phyloP scores from a whole-genome alignment of 1,140 invertebrate genomes.

The Caenorhabditis brenneri region DNA sequence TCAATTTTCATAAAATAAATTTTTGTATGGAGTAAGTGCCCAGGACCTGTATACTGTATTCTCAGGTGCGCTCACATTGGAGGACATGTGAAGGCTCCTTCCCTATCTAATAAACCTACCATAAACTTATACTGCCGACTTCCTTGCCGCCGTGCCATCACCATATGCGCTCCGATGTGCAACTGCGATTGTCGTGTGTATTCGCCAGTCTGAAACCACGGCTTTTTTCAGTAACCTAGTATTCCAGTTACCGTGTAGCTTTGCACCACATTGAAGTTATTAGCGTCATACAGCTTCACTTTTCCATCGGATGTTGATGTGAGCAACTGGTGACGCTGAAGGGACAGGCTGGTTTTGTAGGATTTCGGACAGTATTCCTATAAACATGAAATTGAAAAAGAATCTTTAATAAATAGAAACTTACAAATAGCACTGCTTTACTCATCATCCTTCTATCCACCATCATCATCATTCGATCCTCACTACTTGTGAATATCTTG shows the following conservation, averaged over 20 bases:
- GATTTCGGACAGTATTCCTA: neutral
- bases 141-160: neutral
- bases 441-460: neutral
- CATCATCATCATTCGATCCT: slow-evolving; percentile 29
- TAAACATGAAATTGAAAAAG: neutral
- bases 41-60: neutral
- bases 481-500: neutral
- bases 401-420: neutral
- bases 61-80: too few relatives aligned
- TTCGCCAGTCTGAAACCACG: neutral
- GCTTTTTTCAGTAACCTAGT: neutral
- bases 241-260: neutral
- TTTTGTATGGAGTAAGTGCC: too few relatives aligned
- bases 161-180: neutral
- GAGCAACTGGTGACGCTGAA: neutral
- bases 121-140: neutral
- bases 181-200: neutral
- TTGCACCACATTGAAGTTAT: neutral
- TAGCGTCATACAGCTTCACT: slow-evolving; percentile 15
- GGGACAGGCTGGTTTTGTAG: neutral
- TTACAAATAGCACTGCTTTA: neutral
- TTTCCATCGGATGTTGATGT: slow-evolving; percentile 23
- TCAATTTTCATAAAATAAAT: too few relatives aligned
- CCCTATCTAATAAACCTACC: neutral
- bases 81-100: too few relatives aligned